Percentiles rank a stretch among this genome's conserved stretches.
phyloP scores from a whole-genome alignment of 2,888 invertebrate species.

The Chrysolina americana region DNA sequence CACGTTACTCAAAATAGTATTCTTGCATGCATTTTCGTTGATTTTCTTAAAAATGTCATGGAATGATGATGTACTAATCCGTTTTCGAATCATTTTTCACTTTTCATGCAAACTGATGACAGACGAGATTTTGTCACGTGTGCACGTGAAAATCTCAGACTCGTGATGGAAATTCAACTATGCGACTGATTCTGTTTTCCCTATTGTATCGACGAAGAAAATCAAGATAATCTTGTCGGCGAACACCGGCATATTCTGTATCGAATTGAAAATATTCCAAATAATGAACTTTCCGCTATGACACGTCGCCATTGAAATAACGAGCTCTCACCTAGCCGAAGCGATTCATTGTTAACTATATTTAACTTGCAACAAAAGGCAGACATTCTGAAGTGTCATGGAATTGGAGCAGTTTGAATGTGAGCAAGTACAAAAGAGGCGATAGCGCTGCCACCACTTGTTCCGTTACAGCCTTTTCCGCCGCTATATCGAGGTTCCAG shows the following conservation, averaged over 20 bases:
- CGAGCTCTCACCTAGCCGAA: neutral
- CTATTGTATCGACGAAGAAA: too few species aligned
- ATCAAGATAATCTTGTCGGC: too few species aligned
- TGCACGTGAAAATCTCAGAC: too few species aligned
- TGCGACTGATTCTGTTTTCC: too few species aligned
- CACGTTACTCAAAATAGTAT: too few species aligned
- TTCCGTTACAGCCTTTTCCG: neutral
- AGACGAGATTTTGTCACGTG: too few species aligned
- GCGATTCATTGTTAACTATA: conserved; percentile 2
- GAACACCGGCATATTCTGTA: neutral
- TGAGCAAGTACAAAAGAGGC: neutral
- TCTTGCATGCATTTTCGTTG: too few species aligned
- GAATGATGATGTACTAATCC: too few species aligned
- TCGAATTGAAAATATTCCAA: neutral
- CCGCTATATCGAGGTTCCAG: neutral
- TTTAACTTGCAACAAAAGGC: conserved; percentile 5
- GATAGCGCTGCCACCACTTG: neutral
- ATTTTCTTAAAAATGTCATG: too few species aligned
- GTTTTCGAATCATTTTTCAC: too few species aligned
- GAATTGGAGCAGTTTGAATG: conserved; percentile 7
- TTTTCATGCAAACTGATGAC: too few species aligned
- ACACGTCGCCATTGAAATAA: neutral
- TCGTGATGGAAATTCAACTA: too few species aligned
- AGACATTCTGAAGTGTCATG: conserved; percentile 1
- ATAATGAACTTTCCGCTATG: neutral